These are phyloP conservation scores for Echinops telfairi DNA, from an alignment of 2,113 vertebrate genomes.

Conservation along the genomic window DNA sequence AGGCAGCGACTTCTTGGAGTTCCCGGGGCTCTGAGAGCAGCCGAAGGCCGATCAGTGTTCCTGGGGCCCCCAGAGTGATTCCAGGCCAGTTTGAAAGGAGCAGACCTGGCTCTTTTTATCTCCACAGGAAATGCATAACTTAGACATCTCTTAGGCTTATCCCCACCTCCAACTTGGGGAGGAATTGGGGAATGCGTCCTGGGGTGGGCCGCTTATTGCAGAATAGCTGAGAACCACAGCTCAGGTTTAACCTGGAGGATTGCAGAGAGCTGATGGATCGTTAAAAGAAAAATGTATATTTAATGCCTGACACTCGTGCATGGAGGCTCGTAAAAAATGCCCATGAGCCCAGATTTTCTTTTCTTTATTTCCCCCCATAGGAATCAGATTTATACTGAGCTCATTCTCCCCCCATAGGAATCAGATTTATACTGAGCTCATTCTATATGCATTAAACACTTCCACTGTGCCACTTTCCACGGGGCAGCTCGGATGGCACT, in stretches of 20 bases:
- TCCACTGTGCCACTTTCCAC: conserved; percentile 30
- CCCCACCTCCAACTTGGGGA: conserved; percentile 65
- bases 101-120: conserved; percentile 60
- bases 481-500: neutral
- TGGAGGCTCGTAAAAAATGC: conserved; percentile 72
- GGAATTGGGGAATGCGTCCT: conserved; percentile 75
- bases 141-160: conserved; percentile 70
- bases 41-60: conserved; percentile 16
- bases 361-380: conserved; percentile 15
- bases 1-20: conserved; percentile 52
- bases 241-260: conserved; percentile 71
- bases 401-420: conserved; percentile 68
- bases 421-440: conserved; percentile 71
- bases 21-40: conserved; percentile 40
- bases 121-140: conserved; percentile 57
- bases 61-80: neutral
- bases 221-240: conserved; percentile 43
- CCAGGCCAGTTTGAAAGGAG: conserved; percentile 44
- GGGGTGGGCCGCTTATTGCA: conserved; percentile 49
- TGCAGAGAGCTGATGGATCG: conserved; percentile 59
- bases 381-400: conserved; percentile 68
- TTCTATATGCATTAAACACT: conserved; percentile 75
- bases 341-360: conserved; percentile 73
- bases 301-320: conserved; percentile 41
- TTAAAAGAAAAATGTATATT: conserved; percentile 73